Conservation (phyloP, 2,113 vertebrate genomes). For the Bujurquina vittata region DNA sequence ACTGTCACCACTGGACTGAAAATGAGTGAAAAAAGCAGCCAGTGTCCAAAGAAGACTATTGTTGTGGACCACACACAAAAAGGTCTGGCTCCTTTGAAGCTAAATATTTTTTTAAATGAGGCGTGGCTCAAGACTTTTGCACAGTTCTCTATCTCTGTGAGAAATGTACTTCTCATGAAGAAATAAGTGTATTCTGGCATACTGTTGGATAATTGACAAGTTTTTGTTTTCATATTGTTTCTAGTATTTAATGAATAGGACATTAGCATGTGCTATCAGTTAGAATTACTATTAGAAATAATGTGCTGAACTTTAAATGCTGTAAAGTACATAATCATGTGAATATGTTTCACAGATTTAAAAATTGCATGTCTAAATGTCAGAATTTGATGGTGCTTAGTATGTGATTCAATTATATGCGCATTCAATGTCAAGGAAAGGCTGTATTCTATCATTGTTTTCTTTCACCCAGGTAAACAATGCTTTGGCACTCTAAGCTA, state of each 20-base stretch:
- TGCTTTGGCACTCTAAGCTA: not conserved
- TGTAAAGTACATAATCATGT: not conserved
- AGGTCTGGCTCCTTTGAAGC: not conserved
- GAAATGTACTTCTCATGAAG: not conserved
- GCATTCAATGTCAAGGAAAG: not conserved
- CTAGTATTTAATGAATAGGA: not conserved
- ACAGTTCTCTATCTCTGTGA: accelerated
- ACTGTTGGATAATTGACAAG: not conserved
- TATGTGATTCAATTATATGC: not conserved
- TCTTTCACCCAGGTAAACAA: not conserved
- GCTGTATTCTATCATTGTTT: accelerated
- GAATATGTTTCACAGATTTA: not conserved
- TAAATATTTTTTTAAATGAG: not conserved
- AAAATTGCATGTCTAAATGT: not conserved
- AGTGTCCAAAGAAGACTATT: not conserved
- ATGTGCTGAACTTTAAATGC: not conserved
- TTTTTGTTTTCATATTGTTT: not conserved
- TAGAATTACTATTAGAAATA: not conserved
- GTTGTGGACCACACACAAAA: not conserved
- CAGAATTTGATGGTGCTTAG: not conserved
- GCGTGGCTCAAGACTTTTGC: not conserved
- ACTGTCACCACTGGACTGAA: too few relatives aligned
- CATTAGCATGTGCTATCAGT: not conserved
- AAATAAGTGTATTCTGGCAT: not conserved
- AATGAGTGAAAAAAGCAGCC: not conserved